These are phyloP conservation scores for Vombatus ursinus DNA, from an alignment of 2,113 vertebrate species.

Conservation along the genomic window DNA sequence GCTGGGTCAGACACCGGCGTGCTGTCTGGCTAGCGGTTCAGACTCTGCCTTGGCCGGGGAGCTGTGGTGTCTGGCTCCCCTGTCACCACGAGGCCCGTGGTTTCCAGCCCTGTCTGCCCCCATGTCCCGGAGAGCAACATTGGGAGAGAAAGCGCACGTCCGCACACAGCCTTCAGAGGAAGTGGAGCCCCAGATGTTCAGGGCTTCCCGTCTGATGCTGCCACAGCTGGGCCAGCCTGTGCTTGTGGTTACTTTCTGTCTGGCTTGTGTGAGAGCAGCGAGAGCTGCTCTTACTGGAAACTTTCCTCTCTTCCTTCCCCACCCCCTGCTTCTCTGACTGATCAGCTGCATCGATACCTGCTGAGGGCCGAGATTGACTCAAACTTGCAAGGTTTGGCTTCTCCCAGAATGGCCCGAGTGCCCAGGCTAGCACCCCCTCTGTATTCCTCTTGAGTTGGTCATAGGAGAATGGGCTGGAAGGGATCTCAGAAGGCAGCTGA, in stretches of 20 bases:
- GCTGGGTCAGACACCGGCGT: not conserved
- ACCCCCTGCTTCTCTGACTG: constrained; percentile 45
- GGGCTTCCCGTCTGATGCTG: constrained; percentile 74
- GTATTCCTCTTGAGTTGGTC: not conserved
- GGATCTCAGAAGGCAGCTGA: too few relatives aligned
- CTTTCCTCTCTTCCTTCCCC: not conserved
- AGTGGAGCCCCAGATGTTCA: not conserved
- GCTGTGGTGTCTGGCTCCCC: constrained; percentile 53
- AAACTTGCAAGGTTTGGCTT: constrained; percentile 7
- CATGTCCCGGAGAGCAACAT: constrained; percentile 11
- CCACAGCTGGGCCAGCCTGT: constrained; percentile 75
- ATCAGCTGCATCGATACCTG: constrained; percentile 65
- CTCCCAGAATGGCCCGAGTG: not conserved
- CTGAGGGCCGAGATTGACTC: constrained; percentile 48
- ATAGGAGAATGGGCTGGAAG: too few relatives aligned
- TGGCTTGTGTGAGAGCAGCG: constrained; percentile 74
- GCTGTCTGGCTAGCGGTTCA: constrained; percentile 32
- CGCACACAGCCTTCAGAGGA: constrained; percentile 10
- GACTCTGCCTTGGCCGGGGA: not conserved
- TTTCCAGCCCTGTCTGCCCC: constrained; percentile 75
- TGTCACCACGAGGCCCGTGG: constrained; percentile 62
- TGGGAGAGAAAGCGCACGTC: constrained; percentile 45
- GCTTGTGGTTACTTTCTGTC: constrained; percentile 83
- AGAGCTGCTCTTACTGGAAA: constrained; percentile 74
- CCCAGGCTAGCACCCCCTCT: not conserved